Conservation (phyloP, 2,113 vertebrate genomes). For the Henicopernis longicauda region DNA sequence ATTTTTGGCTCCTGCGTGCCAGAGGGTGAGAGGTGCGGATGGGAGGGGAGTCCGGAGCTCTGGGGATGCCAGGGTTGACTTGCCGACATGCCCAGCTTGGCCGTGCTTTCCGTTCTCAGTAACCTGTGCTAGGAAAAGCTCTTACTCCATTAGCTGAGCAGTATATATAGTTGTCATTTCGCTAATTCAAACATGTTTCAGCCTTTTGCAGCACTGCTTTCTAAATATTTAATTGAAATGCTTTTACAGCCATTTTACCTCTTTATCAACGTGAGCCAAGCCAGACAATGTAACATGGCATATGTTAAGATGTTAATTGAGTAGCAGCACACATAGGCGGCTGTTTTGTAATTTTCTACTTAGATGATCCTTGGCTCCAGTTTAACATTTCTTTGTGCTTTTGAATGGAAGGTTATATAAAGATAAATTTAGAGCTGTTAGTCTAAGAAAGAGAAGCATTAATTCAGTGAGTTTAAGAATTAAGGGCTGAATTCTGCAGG, state of each 20-base stretch:
- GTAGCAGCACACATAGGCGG: conserved; percentile 7
- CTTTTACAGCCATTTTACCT: conserved; percentile 57
- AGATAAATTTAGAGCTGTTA: conserved; percentile 55
- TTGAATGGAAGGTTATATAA: conserved; percentile 34
- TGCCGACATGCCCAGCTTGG: rapidly evolving
- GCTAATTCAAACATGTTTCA: background rate
- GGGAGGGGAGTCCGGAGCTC: background rate
- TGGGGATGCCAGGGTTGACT: background rate
- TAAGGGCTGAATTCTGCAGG: conserved; percentile 5
- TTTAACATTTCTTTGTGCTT: conserved; percentile 50
- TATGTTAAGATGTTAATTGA: conserved; percentile 59
- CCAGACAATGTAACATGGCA: conserved; percentile 44
- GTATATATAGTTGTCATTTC: background rate
- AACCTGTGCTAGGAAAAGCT: background rate
- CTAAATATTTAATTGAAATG: conserved; percentile 60
- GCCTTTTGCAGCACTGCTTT: conserved; percentile 3
- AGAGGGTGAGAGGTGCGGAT: background rate
- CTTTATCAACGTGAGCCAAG: conserved; percentile 22
- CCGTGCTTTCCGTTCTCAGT: background rate
- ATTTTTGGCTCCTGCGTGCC: background rate
- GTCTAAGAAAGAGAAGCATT: conserved; percentile 35
- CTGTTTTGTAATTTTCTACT: conserved; percentile 51
- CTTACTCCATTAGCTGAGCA: background rate
- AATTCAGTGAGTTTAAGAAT: conserved; percentile 51
- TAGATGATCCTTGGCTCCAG: conserved; percentile 47